These are phyloP conservation scores for Automeris io DNA, from an alignment of 2,888 invertebrate genomes.

Conservation along the genomic window DNA sequence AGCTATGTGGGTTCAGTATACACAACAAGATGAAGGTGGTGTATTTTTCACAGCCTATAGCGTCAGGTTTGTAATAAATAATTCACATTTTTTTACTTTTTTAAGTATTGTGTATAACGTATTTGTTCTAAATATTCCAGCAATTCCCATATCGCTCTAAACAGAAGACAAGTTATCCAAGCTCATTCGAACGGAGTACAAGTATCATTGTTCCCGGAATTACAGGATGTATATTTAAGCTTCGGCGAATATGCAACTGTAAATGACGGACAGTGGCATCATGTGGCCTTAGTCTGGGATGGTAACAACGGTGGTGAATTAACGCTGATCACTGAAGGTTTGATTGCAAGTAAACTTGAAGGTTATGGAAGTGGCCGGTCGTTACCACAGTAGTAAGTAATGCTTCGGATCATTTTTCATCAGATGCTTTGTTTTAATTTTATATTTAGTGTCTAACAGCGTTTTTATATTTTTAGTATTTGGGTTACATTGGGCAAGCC, in stretches of 20 bases:
- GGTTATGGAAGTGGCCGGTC: constrained; percentile 90
- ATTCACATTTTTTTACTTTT: too few species aligned
- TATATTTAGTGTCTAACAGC: not conserved
- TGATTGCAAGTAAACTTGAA: constrained; percentile 94
- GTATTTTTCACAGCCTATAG: constrained; percentile 95
- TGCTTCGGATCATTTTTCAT: not conserved
- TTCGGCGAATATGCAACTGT: constrained; percentile 95
- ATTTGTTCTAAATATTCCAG: constrained; percentile 52
- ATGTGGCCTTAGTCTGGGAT: constrained; percentile 96
- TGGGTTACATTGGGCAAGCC: constrained; percentile 96
- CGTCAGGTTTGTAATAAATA: constrained; percentile 79
- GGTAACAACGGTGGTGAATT: constrained; percentile 90
- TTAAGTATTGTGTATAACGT: not conserved
- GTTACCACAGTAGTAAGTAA: constrained; percentile 87
- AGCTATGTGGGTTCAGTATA: constrained; percentile 98
- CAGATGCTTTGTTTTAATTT: not conserved
- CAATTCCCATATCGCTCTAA: constrained; percentile 85
- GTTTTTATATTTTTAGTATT: constrained; percentile 73
- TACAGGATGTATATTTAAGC: constrained; percentile 92
- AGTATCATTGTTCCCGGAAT: constrained; percentile 91
- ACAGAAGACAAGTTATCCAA: constrained; percentile 89
- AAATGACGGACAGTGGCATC: constrained; percentile 98
- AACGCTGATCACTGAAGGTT: constrained; percentile 95
- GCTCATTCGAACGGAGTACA: constrained; percentile 96
- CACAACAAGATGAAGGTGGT: constrained; percentile 93